Evolutionary conservation across 2,797 vertebrate species (phyloP).

Genomic region (Decapterus maruadsi): DNA sequence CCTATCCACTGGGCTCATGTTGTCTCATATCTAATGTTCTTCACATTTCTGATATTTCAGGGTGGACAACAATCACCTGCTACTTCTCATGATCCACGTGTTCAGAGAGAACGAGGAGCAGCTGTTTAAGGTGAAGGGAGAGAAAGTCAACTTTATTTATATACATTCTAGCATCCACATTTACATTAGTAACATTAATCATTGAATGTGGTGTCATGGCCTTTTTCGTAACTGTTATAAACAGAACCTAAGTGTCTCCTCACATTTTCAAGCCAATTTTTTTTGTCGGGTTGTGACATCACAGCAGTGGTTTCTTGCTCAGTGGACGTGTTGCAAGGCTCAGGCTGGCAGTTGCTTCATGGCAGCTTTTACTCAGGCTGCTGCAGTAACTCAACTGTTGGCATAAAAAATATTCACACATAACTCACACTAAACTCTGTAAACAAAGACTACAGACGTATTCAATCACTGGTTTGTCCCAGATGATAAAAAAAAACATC

Average conservation of each 20-base stretch:
- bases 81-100: constrained; percentile 98
- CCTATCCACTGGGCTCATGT: neutral
- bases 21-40: constrained; percentile 27
- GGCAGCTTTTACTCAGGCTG: neutral
- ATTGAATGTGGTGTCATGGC: neutral
- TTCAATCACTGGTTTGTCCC: neutral
- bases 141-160: neutral
- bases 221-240: no score
- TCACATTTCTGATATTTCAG: constrained; percentile 77
- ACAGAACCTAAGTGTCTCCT: neutral
- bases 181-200: neutral
- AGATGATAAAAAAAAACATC: neutral
- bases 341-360: constrained; percentile 8
- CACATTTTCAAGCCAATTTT: neutral
- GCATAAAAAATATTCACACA: neutral
- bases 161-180: neutral
- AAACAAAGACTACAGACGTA: neutral
- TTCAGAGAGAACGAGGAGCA: constrained; percentile 98
- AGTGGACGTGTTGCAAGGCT: constrained; percentile 53
- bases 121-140: constrained; percentile 90
- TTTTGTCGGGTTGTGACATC: constrained; percentile 20
- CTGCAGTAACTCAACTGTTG: neutral
- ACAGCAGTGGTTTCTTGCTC: constrained; percentile 43
- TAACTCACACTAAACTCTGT: neutral
- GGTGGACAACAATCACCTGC: constrained; percentile 97